Conservation (phyloP, 2,888 invertebrate species). For the Ophioninae sp. region DNA sequence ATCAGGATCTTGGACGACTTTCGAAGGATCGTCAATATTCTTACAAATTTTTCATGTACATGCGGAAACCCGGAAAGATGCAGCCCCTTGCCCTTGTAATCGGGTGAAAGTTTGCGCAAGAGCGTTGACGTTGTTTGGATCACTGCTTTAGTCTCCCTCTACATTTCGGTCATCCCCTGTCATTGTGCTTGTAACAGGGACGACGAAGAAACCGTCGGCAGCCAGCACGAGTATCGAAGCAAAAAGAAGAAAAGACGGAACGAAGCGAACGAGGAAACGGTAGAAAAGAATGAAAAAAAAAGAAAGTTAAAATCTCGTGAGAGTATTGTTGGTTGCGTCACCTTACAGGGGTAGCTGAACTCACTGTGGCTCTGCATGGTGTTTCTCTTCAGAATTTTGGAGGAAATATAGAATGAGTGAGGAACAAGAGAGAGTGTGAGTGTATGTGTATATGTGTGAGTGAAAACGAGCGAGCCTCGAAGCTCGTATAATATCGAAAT, state of each 20-base stretch:
- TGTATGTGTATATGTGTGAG: not conserved
- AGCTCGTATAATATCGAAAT: constrained; percentile 80
- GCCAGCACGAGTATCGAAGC: constrained; percentile 34
- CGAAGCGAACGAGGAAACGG: constrained; percentile 66
- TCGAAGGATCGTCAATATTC: constrained; percentile 24
- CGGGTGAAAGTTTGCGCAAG: constrained; percentile 79
- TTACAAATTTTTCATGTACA: constrained; percentile 4
- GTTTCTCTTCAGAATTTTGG: constrained; percentile 36
- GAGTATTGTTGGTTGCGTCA: constrained; percentile 79
- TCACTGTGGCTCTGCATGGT: constrained; percentile 33
- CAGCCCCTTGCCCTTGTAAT: constrained; percentile 68
- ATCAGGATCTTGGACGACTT: constrained; percentile 44
- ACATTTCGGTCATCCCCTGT: constrained; percentile 29
- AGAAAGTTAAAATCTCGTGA: constrained; percentile 76
- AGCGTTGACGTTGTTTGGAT: constrained; percentile 63
- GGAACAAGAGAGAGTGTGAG: constrained; percentile 16
- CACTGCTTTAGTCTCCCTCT: constrained; percentile 12
- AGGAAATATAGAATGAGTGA: constrained; percentile 36
- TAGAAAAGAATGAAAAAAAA: constrained; percentile 69
- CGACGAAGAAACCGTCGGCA: constrained; percentile 49
- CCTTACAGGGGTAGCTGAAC: constrained; percentile 65
- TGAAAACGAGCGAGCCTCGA: constrained; percentile 54
- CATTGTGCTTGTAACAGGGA: constrained; percentile 66
- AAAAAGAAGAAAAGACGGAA: constrained; percentile 49
- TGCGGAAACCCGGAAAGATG: constrained; percentile 23